These are phyloP conservation scores for Fopius arisanus DNA, from an alignment of 1,140 invertebrate species.

Conservation along the genomic window DNA sequence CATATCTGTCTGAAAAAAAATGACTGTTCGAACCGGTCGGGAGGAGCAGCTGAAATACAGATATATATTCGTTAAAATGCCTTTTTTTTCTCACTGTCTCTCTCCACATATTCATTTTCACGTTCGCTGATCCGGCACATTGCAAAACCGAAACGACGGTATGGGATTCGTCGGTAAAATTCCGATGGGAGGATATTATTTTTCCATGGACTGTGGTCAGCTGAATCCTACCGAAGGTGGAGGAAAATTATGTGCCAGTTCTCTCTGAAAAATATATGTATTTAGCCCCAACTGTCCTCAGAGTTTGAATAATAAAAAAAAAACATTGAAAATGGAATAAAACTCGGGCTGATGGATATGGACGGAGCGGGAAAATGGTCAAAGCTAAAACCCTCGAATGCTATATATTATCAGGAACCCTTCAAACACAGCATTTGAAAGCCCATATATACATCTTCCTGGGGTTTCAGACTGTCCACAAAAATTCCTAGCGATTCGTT, in stretches of 20 bases:
- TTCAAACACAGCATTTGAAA: slow-evolving; percentile 11
- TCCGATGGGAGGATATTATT: background rate
- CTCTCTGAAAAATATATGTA: background rate
- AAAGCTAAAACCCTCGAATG: background rate
- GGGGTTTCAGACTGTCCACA: background rate
- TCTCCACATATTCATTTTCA: slow-evolving; percentile 35
- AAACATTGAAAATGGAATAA: background rate
- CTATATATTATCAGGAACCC: slow-evolving; percentile 5
- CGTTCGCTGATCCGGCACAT: slow-evolving; percentile 38
- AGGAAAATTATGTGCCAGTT: background rate
- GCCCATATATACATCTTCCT: background rate
- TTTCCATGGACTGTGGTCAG: background rate
- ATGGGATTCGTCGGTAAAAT: background rate
- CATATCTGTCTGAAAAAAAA: slow-evolving; percentile 34
- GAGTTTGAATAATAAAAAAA: slow-evolving; percentile 4
- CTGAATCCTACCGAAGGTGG: background rate
- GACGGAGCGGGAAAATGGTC: background rate
- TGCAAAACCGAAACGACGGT: background rate
- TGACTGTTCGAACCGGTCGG: slow-evolving; percentile 24
- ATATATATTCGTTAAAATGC: slow-evolving; percentile 26
- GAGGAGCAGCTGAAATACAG: slow-evolving; percentile 21
- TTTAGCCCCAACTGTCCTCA: background rate
- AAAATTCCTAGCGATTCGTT: background rate
- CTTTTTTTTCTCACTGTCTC: slow-evolving; percentile 9
- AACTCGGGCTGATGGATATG: background rate